phyloP scores from a whole-genome alignment of 2,888 invertebrate genomes.

The Strigamia crassipes region DNA sequence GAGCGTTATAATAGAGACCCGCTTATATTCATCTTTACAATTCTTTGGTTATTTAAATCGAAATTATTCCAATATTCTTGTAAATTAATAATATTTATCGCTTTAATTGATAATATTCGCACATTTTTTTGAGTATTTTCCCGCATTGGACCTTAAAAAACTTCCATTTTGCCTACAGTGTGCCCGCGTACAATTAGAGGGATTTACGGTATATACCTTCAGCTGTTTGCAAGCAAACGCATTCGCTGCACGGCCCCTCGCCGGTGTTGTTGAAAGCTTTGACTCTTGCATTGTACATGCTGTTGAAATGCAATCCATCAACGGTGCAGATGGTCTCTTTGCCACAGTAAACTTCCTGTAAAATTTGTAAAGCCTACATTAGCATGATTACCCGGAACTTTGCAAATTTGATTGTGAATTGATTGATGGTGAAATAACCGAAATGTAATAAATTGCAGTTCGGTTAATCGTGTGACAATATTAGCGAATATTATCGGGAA shows the following conservation, averaged over 20 bases:
- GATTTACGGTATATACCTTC: conserved; percentile 84
- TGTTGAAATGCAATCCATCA: conserved; percentile 96
- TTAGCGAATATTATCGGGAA: too few relatives aligned
- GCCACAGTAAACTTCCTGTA: conserved; percentile 96
- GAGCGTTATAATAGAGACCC: too few relatives aligned
- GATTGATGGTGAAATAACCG: neutral
- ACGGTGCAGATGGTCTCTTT: conserved; percentile 96
- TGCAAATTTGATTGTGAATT: neutral
- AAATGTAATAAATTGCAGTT: neutral
- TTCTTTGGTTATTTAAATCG: too few relatives aligned
- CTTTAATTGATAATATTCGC: too few relatives aligned
- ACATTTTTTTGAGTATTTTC: too few relatives aligned
- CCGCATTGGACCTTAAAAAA: too few relatives aligned
- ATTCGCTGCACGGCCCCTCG: conserved; percentile 91
- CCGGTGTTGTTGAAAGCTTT: conserved; percentile 95
- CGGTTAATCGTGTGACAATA: too few relatives aligned
- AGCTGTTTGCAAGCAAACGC: conserved; percentile 94
- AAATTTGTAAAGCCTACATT: conserved; percentile 53
- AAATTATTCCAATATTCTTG: too few relatives aligned
- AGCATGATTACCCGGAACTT: neutral
- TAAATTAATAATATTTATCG: too few relatives aligned
- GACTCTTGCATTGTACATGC: conserved; percentile 92
- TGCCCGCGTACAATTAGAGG: too few relatives aligned
- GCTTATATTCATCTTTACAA: too few relatives aligned
- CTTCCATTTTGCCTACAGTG: too few relatives aligned